Evolutionary conservation across 2,113 vertebrate genomes (phyloP).

Genomic region (Ploceus nigricollis): DNA sequence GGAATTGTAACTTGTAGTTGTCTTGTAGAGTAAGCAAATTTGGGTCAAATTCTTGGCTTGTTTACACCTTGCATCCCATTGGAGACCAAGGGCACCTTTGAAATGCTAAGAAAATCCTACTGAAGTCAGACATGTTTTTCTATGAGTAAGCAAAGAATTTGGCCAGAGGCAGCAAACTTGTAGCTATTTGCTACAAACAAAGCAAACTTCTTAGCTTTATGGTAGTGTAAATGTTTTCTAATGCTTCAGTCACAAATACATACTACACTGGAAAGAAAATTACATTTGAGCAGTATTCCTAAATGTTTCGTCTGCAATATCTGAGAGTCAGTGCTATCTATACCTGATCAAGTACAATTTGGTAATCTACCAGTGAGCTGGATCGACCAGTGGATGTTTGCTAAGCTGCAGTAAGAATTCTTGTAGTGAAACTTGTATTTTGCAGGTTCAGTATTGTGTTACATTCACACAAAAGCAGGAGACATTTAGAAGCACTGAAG

Average conservation of each 20-base stretch:
- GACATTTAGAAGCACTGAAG: not conserved
- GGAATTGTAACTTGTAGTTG: not conserved
- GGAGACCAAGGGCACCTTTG: not conserved
- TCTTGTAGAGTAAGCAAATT: not conserved
- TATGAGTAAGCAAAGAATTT: not conserved
- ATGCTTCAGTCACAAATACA: not conserved
- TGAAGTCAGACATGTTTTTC: not conserved
- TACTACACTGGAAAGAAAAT: not conserved
- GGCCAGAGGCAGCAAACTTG: not conserved
- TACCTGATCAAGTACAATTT: not conserved
- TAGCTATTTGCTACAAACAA: not conserved
- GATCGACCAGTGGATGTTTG: not conserved
- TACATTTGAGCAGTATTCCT: not conserved
- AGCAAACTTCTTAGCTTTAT: not conserved
- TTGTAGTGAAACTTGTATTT: not conserved
- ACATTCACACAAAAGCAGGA: not conserved
- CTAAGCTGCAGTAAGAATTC: not conserved
- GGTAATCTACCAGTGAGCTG: not conserved
- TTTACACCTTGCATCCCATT: not conserved
- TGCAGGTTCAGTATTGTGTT: not conserved
- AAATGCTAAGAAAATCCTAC: not conserved
- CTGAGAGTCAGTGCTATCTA: not conserved
- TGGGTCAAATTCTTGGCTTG: not conserved
- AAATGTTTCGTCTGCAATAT: not conserved
- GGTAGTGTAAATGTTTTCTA: not conserved